Evolutionary conservation across 1,140 invertebrate genomes (phyloP), one percentile per base, ranked within the genome.

Genomic region (Stegodyphus dumicola): DNA sequence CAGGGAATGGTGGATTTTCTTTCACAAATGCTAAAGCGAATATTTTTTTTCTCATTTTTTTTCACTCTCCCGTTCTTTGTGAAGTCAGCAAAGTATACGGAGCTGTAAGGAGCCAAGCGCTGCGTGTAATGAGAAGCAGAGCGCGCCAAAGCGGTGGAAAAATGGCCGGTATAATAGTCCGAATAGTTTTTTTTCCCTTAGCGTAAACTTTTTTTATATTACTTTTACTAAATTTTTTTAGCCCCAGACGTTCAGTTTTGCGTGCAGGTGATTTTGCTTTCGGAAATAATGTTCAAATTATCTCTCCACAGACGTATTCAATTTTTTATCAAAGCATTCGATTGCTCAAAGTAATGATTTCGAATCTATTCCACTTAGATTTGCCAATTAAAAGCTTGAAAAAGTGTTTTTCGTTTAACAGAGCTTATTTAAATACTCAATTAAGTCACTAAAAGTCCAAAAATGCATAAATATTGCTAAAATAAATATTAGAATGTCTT

Each of bases 71-170:
- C 48, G 13, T 48, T 77, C 79, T 83, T 83, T 84, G 80, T 84
- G 73, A 84, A 84, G 81, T 84, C 81, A 84, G 81, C 81, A 84
- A 84, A 76, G 81, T 84, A 84, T 84, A 84, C 81, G 81, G 81
- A 84, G 81, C 71, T 84, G 73, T 84, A 76, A 84, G 81, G 81
- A 84, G 81, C 81, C 73, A 84, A 84, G 81, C 81, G 81, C 81
- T 75, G 73, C 81, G 73, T 84, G 74, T 84, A 84, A 84, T 84
- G 81, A 84, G 81, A 84, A 84, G 81, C 49, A 76, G 80, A 64
- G 80, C 49, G 71, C 54, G 73, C 73, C 71, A 84, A 84, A 84
- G 73, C 74, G 81, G 81, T 84, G 81, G 81, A 84, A 84, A 84
- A 84, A 84, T 84, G 81, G 81, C 81, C 73, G 81, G 52, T 84